phyloP scores from a whole-genome alignment of 2,113 vertebrate genomes.

The Microtus pennsylvanicus region DNA sequence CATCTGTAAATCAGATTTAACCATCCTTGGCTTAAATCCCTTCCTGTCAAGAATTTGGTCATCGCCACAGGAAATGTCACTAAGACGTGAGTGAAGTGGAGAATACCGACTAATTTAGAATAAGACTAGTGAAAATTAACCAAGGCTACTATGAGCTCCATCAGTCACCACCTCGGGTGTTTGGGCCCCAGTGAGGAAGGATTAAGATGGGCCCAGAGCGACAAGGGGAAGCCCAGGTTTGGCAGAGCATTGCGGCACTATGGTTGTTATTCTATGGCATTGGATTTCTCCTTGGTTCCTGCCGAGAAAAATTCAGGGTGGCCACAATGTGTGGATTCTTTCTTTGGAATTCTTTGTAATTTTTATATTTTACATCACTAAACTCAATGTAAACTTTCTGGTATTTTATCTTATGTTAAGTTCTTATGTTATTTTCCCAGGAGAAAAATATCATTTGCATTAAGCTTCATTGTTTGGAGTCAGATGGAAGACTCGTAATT shows the following conservation, averaged over 20 bases:
- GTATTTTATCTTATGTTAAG: not conserved
- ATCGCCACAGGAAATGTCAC: not conserved
- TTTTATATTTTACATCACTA: not conserved
- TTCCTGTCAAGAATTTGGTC: not conserved
- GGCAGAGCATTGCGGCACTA: rapidly evolving
- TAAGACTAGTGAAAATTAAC: not conserved
- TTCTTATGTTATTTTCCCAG: not conserved
- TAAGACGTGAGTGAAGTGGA: not conserved
- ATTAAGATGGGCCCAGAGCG: no score
- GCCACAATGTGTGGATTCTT: not conserved
- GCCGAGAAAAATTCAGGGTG: not conserved
- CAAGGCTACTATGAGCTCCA: not conserved
- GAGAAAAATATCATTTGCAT: not conserved
- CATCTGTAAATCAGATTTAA: not conserved
- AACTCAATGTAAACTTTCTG: not conserved
- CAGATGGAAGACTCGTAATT: not conserved
- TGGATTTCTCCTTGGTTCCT: not conserved
- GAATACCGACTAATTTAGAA: not conserved
- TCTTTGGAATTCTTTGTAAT: not conserved
- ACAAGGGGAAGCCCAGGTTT: rapidly evolving
- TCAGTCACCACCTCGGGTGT: no score
- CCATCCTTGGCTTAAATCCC: no score
- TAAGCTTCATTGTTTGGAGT: not conserved
- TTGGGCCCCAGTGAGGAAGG: not conserved
- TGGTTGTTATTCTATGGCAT: rapidly evolving